These are phyloP conservation scores for Nebria salina DNA, from an alignment of 2,888 invertebrate genomes.

Conservation along the genomic window DNA sequence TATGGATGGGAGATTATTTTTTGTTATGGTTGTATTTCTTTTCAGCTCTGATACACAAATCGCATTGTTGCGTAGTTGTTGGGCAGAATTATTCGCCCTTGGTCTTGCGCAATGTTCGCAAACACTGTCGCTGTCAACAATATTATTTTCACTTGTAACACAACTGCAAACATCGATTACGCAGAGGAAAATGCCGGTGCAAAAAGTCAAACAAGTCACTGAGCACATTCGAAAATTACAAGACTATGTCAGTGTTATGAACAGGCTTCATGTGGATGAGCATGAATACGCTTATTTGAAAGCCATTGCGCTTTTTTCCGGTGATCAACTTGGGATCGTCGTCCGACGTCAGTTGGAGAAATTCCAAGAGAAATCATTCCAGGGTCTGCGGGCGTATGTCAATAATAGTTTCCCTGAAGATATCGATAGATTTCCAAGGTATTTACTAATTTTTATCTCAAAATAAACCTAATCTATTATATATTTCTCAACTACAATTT, in stretches of 20 bases:
- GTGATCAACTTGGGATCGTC: slow-evolving; percentile 66
- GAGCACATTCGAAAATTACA: slow-evolving; percentile 84
- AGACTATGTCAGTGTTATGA: slow-evolving; percentile 81
- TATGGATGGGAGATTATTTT: background rate
- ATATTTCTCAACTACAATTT: too few species aligned
- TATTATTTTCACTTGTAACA: slow-evolving; percentile 83
- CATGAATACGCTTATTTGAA: slow-evolving; percentile 90
- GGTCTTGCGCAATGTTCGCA: slow-evolving; percentile 89
- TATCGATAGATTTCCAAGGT: slow-evolving; percentile 67
- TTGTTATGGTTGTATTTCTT: slow-evolving; percentile 45
- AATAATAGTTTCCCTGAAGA: slow-evolving; percentile 62
- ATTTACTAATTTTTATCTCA: slow-evolving; percentile 38
- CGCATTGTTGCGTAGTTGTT: slow-evolving; percentile 83
- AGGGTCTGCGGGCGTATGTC: slow-evolving; percentile 66
- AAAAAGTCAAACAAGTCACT: slow-evolving; percentile 78
- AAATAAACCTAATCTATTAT: too few species aligned
- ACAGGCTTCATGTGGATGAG: slow-evolving; percentile 79
- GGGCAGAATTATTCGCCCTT: slow-evolving; percentile 92
- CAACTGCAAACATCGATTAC: slow-evolving; percentile 81
- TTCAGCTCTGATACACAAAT: slow-evolving; percentile 84
- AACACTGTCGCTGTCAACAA: slow-evolving; percentile 79
- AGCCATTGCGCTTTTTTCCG: slow-evolving; percentile 74
- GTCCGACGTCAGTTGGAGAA: slow-evolving; percentile 67
- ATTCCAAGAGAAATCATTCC: slow-evolving; percentile 71
- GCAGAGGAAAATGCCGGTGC: slow-evolving; percentile 80